Evolutionary conservation across 64 coral and sea anemone genomes (phyloP), one percentile per base, ranked within the genome.

Genomic region (Orbicella faveolata): DNA sequence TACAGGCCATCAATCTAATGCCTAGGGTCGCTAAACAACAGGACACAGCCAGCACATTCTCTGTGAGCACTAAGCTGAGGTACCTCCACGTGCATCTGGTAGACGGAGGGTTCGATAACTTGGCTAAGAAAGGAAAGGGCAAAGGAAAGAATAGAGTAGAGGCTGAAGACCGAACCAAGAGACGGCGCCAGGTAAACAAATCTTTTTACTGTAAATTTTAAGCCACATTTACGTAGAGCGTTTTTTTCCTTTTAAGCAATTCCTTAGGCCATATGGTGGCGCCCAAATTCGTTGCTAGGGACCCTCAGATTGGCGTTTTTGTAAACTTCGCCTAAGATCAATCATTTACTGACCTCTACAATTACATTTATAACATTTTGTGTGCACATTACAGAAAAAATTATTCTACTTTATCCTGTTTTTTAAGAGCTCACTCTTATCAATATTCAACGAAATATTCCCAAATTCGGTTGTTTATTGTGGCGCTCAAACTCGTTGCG

Each of bases 61-160:
- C 95, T n/a, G 87, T 94, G 14, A 90, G 73, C 61, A 90, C 91
- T 13, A 94, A 78, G 13, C 36, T 96, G 15, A 92, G 90, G 75
- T 96, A 96, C 57, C 82, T 96, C 34, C 92, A 92, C 34, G 84
- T 96, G 61, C 92, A 96, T 51, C 89, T 94, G 3, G 95, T 96
- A 65, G 92, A 94, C 59, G 88, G 92, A 54, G 95, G 90, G 16
- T 90, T 96, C 76, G 90, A 96, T 67, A 96, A 96, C 66, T 83
- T 96, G 72, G 55, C 92, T 11, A 93, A 90, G 83, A 93, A 83
- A 30, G 87, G 81, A 48, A 53, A 96, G 77, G 76, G 91, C 54
- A 77, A 26, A 33, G 81, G 77, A 76, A 81, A 82, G 36, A 80
- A 69, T 51, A 14, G 77, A 35, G 68, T 74, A 19, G 75, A 87